Evolutionary conservation across 2,797 vertebrate species (phyloP).

Genomic region (Meda fulgida): DNA sequence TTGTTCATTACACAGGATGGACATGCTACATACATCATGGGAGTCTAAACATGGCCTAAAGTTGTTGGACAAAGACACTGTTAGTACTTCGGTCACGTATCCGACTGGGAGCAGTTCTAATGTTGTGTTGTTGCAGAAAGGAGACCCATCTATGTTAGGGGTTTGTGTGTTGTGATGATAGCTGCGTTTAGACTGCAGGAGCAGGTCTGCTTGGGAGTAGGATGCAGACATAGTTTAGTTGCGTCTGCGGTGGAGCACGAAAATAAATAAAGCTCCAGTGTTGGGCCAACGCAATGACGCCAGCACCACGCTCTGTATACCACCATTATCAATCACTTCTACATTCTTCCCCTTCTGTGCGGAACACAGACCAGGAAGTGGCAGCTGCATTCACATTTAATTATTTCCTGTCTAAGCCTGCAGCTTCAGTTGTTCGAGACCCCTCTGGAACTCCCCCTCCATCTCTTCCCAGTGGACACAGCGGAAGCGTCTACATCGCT

Average conservation of each 20-base stretch:
- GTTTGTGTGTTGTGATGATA: constrained; percentile 50
- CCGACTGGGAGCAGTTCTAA: constrained; percentile 11
- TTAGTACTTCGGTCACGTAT: constrained; percentile 14
- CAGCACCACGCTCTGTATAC: constrained; percentile 63
- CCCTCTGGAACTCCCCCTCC: constrained; percentile 34
- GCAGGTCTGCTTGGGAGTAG: constrained; percentile 57
- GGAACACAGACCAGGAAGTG: constrained; percentile 68
- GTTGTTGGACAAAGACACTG: neutral
- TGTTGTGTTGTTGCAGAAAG: constrained; percentile 22
- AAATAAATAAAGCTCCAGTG: constrained; percentile 76
- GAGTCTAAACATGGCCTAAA: neutral
- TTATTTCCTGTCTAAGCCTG: constrained; percentile 76
- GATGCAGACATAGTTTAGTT: constrained; percentile 72
- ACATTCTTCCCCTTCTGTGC: constrained; percentile 67
- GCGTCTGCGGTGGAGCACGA: constrained; percentile 67
- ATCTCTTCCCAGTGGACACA: constrained; percentile 24
- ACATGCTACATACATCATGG: neutral
- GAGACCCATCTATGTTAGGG: constrained; percentile 28
- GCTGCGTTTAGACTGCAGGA: constrained; percentile 58
- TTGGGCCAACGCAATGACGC: constrained; percentile 67
- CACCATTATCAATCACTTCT: constrained; percentile 73
- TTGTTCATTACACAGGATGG: neutral
- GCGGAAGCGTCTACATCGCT: constrained; percentile 49
- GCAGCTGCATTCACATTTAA: constrained; percentile 72
- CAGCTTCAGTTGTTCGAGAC: constrained; percentile 58